A percentile compares a stretch with the other conserved stretches of the same genome.
Evolutionary conservation across 2,888 invertebrate genomes (phyloP).

Genomic region (Sthenelais limicola): DNA sequence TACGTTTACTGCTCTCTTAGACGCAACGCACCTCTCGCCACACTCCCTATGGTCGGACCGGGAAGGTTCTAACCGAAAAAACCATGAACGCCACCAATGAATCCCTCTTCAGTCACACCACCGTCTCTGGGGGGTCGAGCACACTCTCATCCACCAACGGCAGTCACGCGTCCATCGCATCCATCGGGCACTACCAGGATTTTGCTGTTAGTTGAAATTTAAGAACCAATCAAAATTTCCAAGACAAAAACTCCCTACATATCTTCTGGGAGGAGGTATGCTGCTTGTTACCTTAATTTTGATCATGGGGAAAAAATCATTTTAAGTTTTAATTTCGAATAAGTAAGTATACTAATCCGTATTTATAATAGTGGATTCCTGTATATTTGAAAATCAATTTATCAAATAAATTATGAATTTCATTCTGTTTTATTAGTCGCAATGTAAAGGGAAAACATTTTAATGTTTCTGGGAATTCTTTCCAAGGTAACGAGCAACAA

Average conservation of each 20-base stretch:
- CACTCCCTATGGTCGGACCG: slow-evolving; percentile 6
- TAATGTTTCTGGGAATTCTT: no score
- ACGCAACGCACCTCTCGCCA: not conserved
- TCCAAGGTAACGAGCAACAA: no score
- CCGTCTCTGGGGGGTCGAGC: slow-evolving; percentile 14
- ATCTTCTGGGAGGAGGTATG: slow-evolving; percentile 5
- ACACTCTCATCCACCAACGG: slow-evolving; percentile 8
- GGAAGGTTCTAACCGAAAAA: slow-evolving; percentile 25
- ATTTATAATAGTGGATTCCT: no score
- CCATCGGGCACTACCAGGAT: slow-evolving; percentile 49
- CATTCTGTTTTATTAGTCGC: no score
- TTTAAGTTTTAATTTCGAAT: no score
- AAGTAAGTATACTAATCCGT: no score
- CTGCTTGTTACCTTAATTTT: not conserved
- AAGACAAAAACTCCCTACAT: not conserved
- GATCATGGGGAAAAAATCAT: not conserved
- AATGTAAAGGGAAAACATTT: no score
- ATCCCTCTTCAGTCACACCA: slow-evolving; percentile 37
- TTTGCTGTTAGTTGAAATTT: slow-evolving; percentile 49
- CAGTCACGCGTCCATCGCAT: slow-evolving; percentile 44
- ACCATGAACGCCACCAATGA: slow-evolving; percentile 22
- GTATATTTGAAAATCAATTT: no score
- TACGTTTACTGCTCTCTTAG: slow-evolving; percentile 8
- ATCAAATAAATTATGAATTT: no score
- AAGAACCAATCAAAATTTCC: not conserved